Conservation (phyloP, 2,797 vertebrate genomes). For the Hydrophis major region DNA sequence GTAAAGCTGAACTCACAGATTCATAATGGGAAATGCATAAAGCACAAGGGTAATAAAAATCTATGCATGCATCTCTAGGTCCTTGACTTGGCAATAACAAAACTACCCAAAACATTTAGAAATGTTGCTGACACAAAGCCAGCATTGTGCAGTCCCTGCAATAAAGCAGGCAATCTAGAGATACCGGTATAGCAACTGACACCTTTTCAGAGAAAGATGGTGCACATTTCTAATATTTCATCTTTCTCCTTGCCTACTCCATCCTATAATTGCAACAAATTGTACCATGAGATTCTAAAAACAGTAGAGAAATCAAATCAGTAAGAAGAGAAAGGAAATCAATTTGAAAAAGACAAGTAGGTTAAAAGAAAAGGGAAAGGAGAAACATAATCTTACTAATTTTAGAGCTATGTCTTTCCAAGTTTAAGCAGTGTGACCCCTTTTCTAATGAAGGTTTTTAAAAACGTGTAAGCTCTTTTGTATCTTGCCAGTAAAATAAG, state of each 20-base stretch:
- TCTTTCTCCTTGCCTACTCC: neutral
- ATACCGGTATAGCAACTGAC: neutral
- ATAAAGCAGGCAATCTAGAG: conserved; percentile 8
- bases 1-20: conserved; percentile 14
- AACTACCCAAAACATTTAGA: neutral
- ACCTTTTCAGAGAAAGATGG: neutral
- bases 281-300: neutral
- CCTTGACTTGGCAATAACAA: neutral
- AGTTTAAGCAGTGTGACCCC: neutral
- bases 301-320: neutral
- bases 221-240: neutral
- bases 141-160: neutral
- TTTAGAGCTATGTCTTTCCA: neutral
- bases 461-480: neutral
- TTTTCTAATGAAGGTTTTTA: neutral
- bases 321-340: neutral
- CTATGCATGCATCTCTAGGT: neutral
- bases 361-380: neutral
- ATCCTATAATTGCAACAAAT: neutral
- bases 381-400: neutral
- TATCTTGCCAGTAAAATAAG: neutral
- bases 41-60: neutral
- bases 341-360: neutral
- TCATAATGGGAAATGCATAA: neutral
- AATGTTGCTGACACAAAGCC: neutral